Evolutionary conservation across 2,888 invertebrate species (phyloP).

Genomic region (Cyaniris semiargus): DNA sequence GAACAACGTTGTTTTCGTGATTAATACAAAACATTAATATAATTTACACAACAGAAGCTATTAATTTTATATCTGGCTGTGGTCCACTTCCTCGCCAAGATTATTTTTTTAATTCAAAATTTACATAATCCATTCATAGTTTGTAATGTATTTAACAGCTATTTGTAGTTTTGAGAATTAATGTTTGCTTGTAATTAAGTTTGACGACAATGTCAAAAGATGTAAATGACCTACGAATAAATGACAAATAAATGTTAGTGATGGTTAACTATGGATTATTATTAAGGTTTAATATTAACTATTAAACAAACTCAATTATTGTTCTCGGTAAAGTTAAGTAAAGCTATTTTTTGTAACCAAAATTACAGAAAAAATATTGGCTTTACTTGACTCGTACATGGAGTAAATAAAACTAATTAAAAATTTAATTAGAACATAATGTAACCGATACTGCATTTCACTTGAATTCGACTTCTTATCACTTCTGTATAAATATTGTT

Average conservation of each 20-base stretch:
- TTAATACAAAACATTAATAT: constrained; percentile 19
- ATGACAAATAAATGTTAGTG: too few relatives aligned
- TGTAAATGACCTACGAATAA: neutral
- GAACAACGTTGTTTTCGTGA: neutral
- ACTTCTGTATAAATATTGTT: neutral
- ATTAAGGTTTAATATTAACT: too few relatives aligned
- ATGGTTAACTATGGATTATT: too few relatives aligned
- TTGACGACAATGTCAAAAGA: neutral
- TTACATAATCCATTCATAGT: constrained; percentile 28
- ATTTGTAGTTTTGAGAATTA: neutral
- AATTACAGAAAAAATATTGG: neutral
- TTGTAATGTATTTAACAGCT: neutral
- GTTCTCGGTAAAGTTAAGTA: neutral
- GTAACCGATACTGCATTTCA: neutral
- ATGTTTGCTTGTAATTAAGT: neutral
- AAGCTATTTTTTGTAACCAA: neutral
- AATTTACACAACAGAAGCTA: constrained; percentile 23
- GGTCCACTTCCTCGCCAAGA: neutral
- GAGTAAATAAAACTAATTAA: neutral
- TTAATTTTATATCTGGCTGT: constrained; percentile 6
- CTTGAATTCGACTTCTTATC: constrained; percentile 17
- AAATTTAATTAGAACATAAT: neutral
- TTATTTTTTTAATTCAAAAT: constrained; percentile 15
- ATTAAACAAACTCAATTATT: neutral
- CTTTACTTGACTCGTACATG: too few relatives aligned